A percentile compares a stretch with the other conserved stretches of the same genome.
Conservation (phyloP, 2,888 invertebrate species). For the Drosophila nigritarsus region DNA sequence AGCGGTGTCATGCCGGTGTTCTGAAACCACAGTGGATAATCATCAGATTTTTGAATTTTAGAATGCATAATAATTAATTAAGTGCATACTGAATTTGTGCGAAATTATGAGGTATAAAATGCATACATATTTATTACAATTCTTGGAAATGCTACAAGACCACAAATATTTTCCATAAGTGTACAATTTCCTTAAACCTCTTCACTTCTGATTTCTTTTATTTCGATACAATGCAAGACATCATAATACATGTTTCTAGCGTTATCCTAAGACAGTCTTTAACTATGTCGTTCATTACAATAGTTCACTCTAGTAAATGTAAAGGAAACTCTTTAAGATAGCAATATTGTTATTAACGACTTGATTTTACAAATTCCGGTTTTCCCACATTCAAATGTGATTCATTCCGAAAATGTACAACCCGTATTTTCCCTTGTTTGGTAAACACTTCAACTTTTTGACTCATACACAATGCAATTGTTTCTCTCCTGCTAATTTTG, state of each 20-base stretch:
- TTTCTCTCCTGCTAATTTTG: conserved; percentile 17
- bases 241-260: neutral
- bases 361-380: too few species aligned
- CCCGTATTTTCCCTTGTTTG: neutral
- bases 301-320: neutral
- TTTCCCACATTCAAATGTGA: neutral
- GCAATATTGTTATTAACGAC: neutral
- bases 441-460: conserved; percentile 1
- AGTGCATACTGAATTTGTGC: neutral
- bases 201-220: neutral
- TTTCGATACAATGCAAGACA: neutral
- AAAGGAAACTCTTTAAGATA: neutral
- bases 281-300: neutral
- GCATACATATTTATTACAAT: neutral
- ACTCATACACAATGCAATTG: conserved; percentile 1
- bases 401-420: neutral
- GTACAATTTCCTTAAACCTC: accelerated
- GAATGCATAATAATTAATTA: neutral
- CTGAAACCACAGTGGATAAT: conserved; percentile 86
- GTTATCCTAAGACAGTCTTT: too few species aligned
- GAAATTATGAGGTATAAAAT: neutral
- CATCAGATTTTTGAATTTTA: neutral
- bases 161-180: neutral
- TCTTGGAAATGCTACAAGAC: neutral
- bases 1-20: conserved; percentile 96